Base-by-base conservation (phyloP, 2,113 vertebrate species). In the Colius striatus region DNA sequence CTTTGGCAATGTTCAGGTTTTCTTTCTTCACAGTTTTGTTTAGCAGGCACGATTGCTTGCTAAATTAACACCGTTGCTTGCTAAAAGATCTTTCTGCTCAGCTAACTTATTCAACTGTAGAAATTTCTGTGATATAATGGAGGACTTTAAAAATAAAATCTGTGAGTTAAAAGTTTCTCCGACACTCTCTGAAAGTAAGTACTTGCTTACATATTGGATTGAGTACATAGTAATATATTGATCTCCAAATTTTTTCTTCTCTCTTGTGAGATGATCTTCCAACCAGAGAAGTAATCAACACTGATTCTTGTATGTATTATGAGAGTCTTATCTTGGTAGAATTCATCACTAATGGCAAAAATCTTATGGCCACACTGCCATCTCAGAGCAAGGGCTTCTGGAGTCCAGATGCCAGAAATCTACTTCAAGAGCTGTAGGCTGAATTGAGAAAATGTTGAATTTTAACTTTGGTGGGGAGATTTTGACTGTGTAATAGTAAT, bases 81-180 rank as follows among this genome's bases (percentile, higher is more conserved):
- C 78, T 82, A 18, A 71, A 92, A 94, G 82, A 88, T 77, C 55
- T 93, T 88, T 92, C 51, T 90, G 74, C 78, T 94, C 75, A 77
- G 67, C 58, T 92, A n/a, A 47, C 62, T 94, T 58, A 75, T 82
- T 93, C 60, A 58, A 38, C 32, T 86, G 55, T n/a, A 22, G 57
- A 74, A 81, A 60, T 81, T 89, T 5, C 65, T 95, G 83, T 86
- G 51, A 18, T 75, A 50, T 53, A 34, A 47, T 70, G 48, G 47
- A 92, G 6, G n/a, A 72, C 89, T 93, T 89, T 41, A 65, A 68
- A 84, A 82, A 61, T 41, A 50, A 84, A 87, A 78, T 43, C 34
- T n/a, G 18, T 3, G 34, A 67, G 43, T 63, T 74, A 36, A 38
- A 38, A 63, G 63, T 71, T 89, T 62, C 16, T 72, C 36, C 83